These are phyloP conservation scores for Balearica regulorum DNA, from an alignment of 2,797 vertebrate genomes.

Conservation along the genomic window DNA sequence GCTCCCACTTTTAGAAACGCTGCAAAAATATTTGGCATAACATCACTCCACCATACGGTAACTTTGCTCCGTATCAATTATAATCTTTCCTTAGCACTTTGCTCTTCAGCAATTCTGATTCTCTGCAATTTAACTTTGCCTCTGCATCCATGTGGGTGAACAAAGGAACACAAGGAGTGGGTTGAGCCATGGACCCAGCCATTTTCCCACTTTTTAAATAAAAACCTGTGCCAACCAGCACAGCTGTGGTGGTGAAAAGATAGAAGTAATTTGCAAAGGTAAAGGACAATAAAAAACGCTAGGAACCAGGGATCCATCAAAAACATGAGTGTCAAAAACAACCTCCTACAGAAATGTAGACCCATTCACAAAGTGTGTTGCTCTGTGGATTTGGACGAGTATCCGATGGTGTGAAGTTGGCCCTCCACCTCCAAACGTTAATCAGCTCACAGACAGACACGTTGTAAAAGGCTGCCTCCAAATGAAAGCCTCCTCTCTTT, in stretches of 20 bases:
- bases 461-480: neutral
- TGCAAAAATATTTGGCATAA: conserved; percentile 43
- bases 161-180: neutral
- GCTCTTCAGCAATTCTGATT: neutral
- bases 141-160: neutral
- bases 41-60: conserved; percentile 23
- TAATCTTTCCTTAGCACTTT: conserved; percentile 31
- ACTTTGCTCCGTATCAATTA: conserved; percentile 33
- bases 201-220: neutral
- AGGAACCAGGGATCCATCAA: neutral
- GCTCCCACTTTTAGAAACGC: conserved; percentile 18
- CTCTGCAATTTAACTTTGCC: conserved; percentile 3
- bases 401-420: neutral
- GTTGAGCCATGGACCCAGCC: neutral
- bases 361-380: no score
- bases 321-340: neutral
- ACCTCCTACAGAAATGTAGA: neutral
- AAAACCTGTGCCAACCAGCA: neutral
- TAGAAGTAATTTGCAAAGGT: neutral
- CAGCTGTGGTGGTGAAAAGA: neutral
- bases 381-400: neutral
- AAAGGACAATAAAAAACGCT: neutral
- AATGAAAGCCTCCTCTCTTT: neutral
- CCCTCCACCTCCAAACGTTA: neutral
- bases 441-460: neutral